Evolutionary conservation across 2,888 invertebrate species (phyloP).

Genomic region (Xylocampa areola): DNA sequence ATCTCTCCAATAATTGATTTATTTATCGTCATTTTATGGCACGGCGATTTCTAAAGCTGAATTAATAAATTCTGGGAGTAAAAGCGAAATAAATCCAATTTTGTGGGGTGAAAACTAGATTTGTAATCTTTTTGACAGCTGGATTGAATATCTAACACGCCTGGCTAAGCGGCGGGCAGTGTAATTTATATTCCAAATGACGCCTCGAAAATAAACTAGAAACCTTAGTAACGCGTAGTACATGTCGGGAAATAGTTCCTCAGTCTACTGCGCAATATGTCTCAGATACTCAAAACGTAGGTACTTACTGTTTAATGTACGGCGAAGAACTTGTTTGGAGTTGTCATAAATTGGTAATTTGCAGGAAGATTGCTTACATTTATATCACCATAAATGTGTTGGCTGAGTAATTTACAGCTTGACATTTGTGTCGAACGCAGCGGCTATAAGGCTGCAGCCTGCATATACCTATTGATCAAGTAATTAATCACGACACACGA

Average conservation of each 20-base stretch:
- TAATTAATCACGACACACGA: conserved; percentile 10
- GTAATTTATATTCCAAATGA: conserved; percentile 12
- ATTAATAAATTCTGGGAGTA: conserved; percentile 17
- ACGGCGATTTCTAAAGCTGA: conserved; percentile 16
- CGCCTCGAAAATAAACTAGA: conserved; percentile 9
- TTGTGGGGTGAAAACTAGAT: conserved; percentile 20
- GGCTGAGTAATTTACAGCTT: conserved; percentile 28
- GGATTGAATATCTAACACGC: conserved; percentile 26
- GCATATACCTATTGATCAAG: conserved; percentile 6
- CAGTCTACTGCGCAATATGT: conserved; percentile 3
- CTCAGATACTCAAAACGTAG: no score
- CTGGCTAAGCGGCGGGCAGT: background rate
- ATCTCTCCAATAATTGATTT: no score
- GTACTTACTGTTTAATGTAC: conserved; percentile 22
- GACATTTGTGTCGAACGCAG: conserved; percentile 7
- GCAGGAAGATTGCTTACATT: conserved; percentile 34
- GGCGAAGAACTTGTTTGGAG: conserved; percentile 14
- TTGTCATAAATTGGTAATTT: conserved; percentile 32
- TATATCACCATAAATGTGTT: conserved; percentile 31
- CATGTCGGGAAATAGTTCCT: conserved; percentile 9
- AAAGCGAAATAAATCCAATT: conserved; percentile 31
- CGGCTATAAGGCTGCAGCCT: conserved; percentile 9
- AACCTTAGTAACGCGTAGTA: conserved; percentile 4
- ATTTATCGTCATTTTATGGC: conserved; percentile 11
- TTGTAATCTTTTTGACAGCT: conserved; percentile 12